Evolutionary conservation across 2,888 invertebrate genomes (phyloP).

Genomic region (Rhagonycha fulva): DNA sequence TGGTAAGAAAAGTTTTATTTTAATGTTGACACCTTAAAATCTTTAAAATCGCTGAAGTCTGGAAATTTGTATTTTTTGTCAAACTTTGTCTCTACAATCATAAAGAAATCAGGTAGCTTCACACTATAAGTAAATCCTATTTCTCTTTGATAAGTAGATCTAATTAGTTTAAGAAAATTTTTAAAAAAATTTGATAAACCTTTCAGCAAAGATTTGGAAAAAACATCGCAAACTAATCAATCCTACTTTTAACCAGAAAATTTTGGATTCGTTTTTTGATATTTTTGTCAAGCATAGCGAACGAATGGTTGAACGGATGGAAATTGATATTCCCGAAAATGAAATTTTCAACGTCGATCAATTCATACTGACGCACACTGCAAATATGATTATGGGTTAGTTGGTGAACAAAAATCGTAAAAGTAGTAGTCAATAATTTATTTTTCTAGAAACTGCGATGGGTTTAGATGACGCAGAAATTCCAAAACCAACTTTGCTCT

Average conservation of each 20-base stretch:
- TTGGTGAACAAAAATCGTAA: background rate
- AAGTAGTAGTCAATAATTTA: background rate
- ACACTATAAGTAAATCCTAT: no score
- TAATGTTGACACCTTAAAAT: no score
- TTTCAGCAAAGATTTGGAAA: background rate
- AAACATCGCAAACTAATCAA: background rate
- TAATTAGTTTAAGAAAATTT: no score
- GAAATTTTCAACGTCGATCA: background rate
- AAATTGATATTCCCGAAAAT: background rate
- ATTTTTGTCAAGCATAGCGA: background rate
- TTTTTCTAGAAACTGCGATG: background rate
- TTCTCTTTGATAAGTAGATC: no score
- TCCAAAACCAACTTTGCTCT: background rate
- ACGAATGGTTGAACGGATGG: background rate
- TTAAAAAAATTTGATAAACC: no score
- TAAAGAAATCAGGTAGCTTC: no score
- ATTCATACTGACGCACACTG: background rate
- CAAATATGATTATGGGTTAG: background rate
- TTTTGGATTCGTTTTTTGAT: background rate
- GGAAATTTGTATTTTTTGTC: no score
- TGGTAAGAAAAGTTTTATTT: conserved; percentile 19
- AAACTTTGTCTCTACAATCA: no score
- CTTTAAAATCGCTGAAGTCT: no score
- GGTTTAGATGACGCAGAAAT: background rate
- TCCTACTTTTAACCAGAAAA: background rate